Evolutionary conservation across 1,140 invertebrate species (phyloP).

Genomic region (Bombus balteatus): DNA sequence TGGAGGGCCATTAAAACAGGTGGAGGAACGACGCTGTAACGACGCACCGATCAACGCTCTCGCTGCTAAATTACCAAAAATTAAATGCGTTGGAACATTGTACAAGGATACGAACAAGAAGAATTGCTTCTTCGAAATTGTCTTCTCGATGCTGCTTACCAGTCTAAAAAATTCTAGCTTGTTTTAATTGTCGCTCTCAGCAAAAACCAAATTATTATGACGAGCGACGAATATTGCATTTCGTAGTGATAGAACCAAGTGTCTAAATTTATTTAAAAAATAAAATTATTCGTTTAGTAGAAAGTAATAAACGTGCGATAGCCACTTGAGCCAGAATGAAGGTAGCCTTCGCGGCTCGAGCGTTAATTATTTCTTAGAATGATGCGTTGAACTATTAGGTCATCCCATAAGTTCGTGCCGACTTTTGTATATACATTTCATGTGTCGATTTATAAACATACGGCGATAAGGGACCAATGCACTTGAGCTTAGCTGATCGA

Average conservation of each 20-base stretch:
- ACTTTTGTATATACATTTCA: too few relatives aligned
- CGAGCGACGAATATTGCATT: not conserved
- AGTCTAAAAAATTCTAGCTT: too few relatives aligned
- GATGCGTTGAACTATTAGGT: not conserved
- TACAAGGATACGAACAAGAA: not conserved
- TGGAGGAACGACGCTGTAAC: constrained; percentile 45
- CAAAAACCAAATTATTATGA: not conserved
- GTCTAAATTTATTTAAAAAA: not conserved
- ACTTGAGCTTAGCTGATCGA: too few relatives aligned
- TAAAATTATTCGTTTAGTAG: not conserved
- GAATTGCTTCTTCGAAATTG: not conserved
- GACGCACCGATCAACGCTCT: constrained; percentile 37
- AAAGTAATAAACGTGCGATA: too few relatives aligned
- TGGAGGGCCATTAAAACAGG: constrained; percentile 53
- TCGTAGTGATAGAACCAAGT: too few relatives aligned
- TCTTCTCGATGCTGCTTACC: too few relatives aligned
- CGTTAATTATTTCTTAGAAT: not conserved
- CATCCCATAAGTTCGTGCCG: too few relatives aligned
- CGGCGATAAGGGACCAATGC: too few relatives aligned
- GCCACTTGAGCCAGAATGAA: not conserved
- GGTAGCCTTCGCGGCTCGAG: not conserved
- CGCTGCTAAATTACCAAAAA: constrained; percentile 42
- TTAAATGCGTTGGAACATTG: constrained; percentile 24
- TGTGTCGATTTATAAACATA: too few relatives aligned
- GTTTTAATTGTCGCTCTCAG: too few relatives aligned